These are phyloP conservation scores for Meloe dianella DNA, from an alignment of 2,888 invertebrate species.

Conservation along the genomic window DNA sequence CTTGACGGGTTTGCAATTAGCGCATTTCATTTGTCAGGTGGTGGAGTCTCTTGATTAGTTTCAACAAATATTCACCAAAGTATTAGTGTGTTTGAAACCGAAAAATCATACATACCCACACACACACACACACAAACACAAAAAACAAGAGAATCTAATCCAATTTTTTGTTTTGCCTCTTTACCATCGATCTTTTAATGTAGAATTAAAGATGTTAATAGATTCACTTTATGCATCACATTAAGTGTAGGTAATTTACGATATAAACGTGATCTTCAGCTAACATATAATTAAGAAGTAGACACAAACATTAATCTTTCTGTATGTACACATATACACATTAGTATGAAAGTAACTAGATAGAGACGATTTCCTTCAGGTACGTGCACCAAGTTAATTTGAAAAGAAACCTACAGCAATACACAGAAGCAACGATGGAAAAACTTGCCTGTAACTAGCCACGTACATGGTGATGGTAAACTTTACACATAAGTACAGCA, in stretches of 20 bases:
- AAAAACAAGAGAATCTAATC: not conserved
- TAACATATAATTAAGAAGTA: slow-evolving; percentile 49
- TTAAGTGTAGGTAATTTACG: slow-evolving; percentile 39
- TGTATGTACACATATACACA: slow-evolving; percentile 32
- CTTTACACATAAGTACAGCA: too few species aligned
- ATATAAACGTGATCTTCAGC: slow-evolving; percentile 34
- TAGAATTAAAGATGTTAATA: slow-evolving; percentile 36
- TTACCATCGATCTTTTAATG: not conserved
- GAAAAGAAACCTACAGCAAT: slow-evolving; percentile 42
- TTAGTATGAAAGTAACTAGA: slow-evolving; percentile 4
- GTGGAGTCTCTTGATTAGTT: slow-evolving; percentile 44
- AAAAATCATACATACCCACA: too few species aligned
- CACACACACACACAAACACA: too few species aligned
- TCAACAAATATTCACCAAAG: slow-evolving; percentile 16
- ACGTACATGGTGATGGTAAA: slow-evolving; percentile 43
- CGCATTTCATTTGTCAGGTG: slow-evolving; percentile 42
- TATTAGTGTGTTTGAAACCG: not conserved
- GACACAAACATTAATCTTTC: slow-evolving; percentile 47
- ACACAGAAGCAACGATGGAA: slow-evolving; percentile 38
- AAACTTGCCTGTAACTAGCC: slow-evolving; percentile 38
- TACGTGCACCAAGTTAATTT: slow-evolving; percentile 47
- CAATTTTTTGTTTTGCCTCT: slow-evolving; percentile 17
- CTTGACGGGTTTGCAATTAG: slow-evolving; percentile 52
- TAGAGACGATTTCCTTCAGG: slow-evolving; percentile 7
- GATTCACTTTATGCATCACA: slow-evolving; percentile 38